Evolutionary conservation across 2,888 invertebrate genomes (phyloP).

Genomic region (Cosmia trapezina): DNA sequence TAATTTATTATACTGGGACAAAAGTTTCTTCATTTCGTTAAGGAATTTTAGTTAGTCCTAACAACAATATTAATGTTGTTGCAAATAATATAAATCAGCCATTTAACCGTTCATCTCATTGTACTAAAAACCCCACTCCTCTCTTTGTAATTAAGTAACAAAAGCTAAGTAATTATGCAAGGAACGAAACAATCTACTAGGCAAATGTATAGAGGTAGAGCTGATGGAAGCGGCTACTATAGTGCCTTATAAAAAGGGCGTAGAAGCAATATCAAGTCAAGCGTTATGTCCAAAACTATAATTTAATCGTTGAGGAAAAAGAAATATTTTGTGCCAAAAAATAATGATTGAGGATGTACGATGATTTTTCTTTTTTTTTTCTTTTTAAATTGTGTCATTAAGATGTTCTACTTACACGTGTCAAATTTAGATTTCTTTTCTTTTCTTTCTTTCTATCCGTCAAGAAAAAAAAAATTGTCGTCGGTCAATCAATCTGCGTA

Average conservation of each 20-base stretch:
- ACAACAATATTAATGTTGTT: slow-evolving; percentile 25
- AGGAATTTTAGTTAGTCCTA: slow-evolving; percentile 1
- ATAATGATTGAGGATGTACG: not conserved
- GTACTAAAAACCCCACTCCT: slow-evolving; percentile 82
- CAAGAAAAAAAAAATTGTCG: too few relatives aligned
- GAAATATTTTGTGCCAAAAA: not conserved
- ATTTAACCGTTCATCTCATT: slow-evolving; percentile 76
- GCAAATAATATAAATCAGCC: slow-evolving; percentile 74
- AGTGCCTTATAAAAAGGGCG: not conserved
- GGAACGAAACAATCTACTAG: slow-evolving; percentile 84
- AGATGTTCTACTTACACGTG: too few relatives aligned
- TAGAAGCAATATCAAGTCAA: not conserved
- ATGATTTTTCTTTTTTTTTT: too few relatives aligned
- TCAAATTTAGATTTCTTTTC: too few relatives aligned
- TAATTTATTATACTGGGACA: too few relatives aligned
- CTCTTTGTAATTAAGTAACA: slow-evolving; percentile 84
- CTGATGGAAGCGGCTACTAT: slow-evolving; percentile 62
- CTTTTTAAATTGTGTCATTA: too few relatives aligned
- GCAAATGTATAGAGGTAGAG: slow-evolving; percentile 61
- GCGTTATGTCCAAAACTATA: too few relatives aligned
- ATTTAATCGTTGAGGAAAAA: too few relatives aligned
- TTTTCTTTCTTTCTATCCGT: too few relatives aligned
- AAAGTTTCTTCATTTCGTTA: not conserved
- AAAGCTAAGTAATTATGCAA: slow-evolving; percentile 87
- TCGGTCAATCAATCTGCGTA: too few relatives aligned